Conservation (phyloP, 1,140 invertebrate genomes). For the Sesamia nonagrioides region DNA sequence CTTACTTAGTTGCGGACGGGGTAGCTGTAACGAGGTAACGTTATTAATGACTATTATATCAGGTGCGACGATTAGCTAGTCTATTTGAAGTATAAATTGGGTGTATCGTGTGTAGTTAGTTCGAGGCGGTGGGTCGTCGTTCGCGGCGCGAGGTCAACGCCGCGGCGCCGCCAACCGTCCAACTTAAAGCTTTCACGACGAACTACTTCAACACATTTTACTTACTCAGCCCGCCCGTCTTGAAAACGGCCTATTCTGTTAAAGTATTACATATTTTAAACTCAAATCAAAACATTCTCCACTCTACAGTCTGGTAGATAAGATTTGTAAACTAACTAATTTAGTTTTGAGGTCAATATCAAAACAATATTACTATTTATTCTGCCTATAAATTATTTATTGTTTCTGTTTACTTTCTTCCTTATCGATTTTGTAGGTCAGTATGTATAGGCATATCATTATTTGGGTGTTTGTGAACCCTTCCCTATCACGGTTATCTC, state of each 20-base stretch:
- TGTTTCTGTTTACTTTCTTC: conserved; percentile 81
- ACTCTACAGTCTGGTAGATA: not conserved
- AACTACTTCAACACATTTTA: conserved; percentile 47
- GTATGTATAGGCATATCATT: conserved; percentile 67
- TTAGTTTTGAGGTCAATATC: conserved; percentile 77
- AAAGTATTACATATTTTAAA: not conserved
- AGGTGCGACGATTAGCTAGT: conserved; percentile 33
- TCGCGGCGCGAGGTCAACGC: conserved; percentile 76
- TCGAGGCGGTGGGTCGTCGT: conserved; percentile 70
- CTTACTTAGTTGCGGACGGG: conserved; percentile 6
- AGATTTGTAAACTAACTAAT: conserved; percentile 50
- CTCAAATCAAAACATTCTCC: not conserved
- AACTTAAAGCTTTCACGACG: conserved; percentile 62
- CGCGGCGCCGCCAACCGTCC: conserved; percentile 63
- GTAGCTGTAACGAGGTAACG: not conserved
- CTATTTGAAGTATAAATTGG: conserved; percentile 48
- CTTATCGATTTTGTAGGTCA: conserved; percentile 81
- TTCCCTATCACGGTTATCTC: conserved; percentile 57
- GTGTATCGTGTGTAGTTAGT: conserved; percentile 47
- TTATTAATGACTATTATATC: conserved; percentile 12
- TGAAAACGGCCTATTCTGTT: not conserved
- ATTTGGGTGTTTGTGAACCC: conserved; percentile 60
- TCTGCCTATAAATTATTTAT: conserved; percentile 82
- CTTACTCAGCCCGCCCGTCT: conserved; percentile 25
- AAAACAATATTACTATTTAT: conserved; percentile 77